These are phyloP conservation scores for Perca flavescens DNA, from an alignment of 2,113 vertebrate species.

Conservation along the genomic window DNA sequence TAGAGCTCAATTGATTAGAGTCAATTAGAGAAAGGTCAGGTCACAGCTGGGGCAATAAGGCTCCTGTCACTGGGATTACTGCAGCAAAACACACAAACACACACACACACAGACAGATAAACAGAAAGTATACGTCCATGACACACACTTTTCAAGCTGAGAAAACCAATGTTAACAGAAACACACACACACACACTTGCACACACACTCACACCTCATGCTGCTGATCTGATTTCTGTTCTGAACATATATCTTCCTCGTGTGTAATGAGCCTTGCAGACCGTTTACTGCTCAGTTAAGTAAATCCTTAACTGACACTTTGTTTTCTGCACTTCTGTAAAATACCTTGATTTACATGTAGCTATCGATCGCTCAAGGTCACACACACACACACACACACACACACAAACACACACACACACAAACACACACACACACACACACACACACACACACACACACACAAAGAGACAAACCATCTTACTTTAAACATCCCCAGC, in stretches of 20 bases:
- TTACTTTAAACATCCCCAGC: conserved; percentile 54
- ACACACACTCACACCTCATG: conserved; percentile 21
- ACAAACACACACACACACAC: not conserved
- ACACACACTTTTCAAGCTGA: conserved; percentile 17
- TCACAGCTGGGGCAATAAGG: conserved; percentile 61
- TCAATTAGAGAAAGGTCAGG: conserved; percentile 79
- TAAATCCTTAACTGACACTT: conserved; percentile 24
- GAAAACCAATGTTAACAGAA: conserved; percentile 4
- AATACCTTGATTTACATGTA: conserved; percentile 25
- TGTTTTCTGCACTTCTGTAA: not conserved
- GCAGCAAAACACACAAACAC: not conserved
- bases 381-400: conserved; percentile 9
- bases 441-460: conserved; percentile 16
- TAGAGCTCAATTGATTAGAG: conserved; percentile 72
- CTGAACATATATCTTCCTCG: conserved; percentile 51
- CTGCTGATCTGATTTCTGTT: conserved; percentile 57
- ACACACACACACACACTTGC: conserved; percentile 25
- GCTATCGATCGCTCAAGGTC: conserved; percentile 47
- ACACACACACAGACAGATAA: conserved; percentile 13
- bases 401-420: not conserved
- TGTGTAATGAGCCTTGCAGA: conserved; percentile 51
- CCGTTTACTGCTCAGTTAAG: conserved; percentile 36
- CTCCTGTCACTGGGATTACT: conserved; percentile 44
- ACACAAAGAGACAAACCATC: conserved; percentile 25
- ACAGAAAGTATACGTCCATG: not conserved